Conservation (phyloP, 2,113 vertebrate species). For the Drymodes brunneopygia region DNA sequence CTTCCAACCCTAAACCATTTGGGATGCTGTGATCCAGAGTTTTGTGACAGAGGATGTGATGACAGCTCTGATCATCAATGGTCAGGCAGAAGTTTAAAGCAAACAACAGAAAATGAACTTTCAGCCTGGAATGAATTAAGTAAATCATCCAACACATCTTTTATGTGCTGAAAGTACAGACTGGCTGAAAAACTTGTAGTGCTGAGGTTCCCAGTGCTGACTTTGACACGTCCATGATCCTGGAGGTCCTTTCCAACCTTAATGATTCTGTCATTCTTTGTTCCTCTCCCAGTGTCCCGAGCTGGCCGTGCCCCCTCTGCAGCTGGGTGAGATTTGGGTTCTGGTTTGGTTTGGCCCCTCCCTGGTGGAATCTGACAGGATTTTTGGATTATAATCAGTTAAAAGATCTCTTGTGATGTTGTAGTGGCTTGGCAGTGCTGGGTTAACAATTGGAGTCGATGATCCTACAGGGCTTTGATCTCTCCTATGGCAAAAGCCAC, state of each 20-base stretch:
- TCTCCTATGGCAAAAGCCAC: not conserved
- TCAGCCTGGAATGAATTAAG: not conserved
- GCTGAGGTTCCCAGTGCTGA: not conserved
- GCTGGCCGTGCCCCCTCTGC: not conserved
- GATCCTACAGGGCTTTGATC: not conserved
- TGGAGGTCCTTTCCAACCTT: not conserved
- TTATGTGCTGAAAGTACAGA: not conserved
- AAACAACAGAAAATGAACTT: not conserved
- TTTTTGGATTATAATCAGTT: not conserved
- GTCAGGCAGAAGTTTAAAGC: not conserved
- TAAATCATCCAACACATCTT: not conserved
- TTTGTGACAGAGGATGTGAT: not conserved
- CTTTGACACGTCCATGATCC: not conserved
- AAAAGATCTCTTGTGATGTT: not conserved
- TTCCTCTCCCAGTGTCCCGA: accelerated
- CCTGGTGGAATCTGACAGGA: not conserved
- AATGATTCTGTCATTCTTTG: not conserved
- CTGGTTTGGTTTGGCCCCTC: not conserved
- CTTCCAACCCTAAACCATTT: not conserved
- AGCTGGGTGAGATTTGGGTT: not conserved
- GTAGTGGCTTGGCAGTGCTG: not conserved
- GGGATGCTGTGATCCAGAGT: not conserved
- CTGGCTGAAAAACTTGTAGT: not conserved
- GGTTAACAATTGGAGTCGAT: not conserved
- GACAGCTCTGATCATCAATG: not conserved